Evolutionary conservation across 92 coral and sea anemone species (phyloP), one percentile per base, ranked within the genome.

Genomic region (Pocillopora meandrina): DNA sequence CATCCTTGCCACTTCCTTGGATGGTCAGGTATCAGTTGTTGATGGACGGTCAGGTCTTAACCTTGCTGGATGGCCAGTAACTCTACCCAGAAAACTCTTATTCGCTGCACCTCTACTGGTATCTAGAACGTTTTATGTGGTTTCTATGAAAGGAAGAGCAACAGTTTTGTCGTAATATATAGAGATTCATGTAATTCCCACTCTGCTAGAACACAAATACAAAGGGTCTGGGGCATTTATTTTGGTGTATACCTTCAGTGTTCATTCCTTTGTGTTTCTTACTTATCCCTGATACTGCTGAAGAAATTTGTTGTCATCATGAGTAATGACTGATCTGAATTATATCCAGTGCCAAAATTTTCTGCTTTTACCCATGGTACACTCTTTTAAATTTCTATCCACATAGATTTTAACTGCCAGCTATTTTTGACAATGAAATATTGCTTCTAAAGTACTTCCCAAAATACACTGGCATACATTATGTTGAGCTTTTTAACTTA

Each of bases 71-170:
- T 96, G 99, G 99, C 99, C 99, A 6, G 84, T 96, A 12, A 74
- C 77, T 74, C 87, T 91, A 31, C 59, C 93, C 20, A 93, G 89
- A 31, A 74, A 87, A 59, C 74, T 87, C 59, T 95, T 92, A 71
- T 92, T 90, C 83, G 96, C 95, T 18, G 99, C 94, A 20, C 99
- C 99, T 9, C 78, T 96, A 42, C 36, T 94, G 93, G 98, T 94
- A 70, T 47, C 92, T 84, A 12, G 49, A 34, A 47, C 35, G 20
- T 21, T 57, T 15, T 57, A 1, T 13, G 16, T 16, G 23, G 36
- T 31, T 69, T 9, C 21, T 20, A 16, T 18, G 1, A 69, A 69
- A 69, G 36, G 47, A 47, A 18, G 56, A 72, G 17, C 2, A 15
- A 33, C 18, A 6, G 60, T 72, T 42, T 26, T 17, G 14, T 57